Conservation (phyloP, 2,888 invertebrate genomes). For the Agrotis clavis region DNA sequence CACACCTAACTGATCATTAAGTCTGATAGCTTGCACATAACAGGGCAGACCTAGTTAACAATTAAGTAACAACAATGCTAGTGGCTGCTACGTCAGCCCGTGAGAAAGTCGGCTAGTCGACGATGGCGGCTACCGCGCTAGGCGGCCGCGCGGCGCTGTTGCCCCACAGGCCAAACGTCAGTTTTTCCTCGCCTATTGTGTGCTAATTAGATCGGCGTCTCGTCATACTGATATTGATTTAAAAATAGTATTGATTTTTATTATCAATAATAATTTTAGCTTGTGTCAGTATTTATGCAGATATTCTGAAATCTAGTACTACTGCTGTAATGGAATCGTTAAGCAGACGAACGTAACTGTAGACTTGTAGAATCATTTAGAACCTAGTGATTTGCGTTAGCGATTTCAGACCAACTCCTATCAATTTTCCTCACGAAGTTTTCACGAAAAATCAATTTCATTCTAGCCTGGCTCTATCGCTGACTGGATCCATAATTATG, state of each 20-base stretch:
- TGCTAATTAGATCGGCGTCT: constrained; percentile 65
- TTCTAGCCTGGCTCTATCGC: not conserved
- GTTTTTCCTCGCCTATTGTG: constrained; percentile 69
- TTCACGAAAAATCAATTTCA: not conserved
- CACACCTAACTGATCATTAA: constrained; percentile 12
- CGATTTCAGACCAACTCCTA: not conserved
- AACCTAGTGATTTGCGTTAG: no score
- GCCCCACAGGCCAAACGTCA: constrained; percentile 46
- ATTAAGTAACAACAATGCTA: constrained; percentile 53
- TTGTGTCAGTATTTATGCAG: not conserved
- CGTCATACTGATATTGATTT: constrained; percentile 33
- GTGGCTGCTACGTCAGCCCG: constrained; percentile 34
- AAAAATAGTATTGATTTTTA: not conserved
- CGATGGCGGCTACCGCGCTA: constrained; percentile 1
- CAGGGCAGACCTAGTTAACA: constrained; percentile 40
- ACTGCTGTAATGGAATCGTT: not conserved
- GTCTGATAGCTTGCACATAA: constrained; percentile 21
- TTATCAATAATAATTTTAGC: not conserved
- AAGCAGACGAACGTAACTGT: not conserved
- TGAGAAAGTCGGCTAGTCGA: constrained; percentile 54
- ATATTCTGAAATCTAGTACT: no score
- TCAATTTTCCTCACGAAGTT: not conserved
- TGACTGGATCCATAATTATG: not conserved
- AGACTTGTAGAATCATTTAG: not conserved
- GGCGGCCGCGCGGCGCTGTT: constrained; percentile 24